Evolutionary conservation across 1,140 invertebrate species (phyloP).

Genomic region (Thereuonema tuberculata): DNA sequence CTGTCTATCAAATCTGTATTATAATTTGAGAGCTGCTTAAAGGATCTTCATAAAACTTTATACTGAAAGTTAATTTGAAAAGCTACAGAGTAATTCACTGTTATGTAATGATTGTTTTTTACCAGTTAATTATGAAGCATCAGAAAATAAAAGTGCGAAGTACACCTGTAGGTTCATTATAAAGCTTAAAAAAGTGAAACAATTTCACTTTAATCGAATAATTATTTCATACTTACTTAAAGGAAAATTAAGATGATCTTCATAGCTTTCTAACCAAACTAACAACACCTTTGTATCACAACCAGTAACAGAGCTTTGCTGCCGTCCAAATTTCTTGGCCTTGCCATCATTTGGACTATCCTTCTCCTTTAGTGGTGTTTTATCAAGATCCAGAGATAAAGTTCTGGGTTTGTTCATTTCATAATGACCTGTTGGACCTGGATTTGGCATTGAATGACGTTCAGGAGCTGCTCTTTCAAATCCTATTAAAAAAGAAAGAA

Average conservation of each 20-base stretch:
- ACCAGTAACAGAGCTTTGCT: slow-evolving; percentile 18
- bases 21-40: no score
- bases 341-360: slow-evolving; percentile 20
- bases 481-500: background rate
- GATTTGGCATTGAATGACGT: background rate
- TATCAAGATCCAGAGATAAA: slow-evolving; percentile 24
- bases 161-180: no score
- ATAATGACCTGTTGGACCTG: background rate
- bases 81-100: no score
- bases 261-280: slow-evolving; percentile 88
- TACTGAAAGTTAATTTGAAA: no score
- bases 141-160: no score
- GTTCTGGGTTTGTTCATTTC: slow-evolving; percentile 26
- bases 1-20: no score
- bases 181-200: no score
- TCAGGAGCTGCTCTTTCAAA: slow-evolving; percentile 8
- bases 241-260: slow-evolving; percentile 81
- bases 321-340: slow-evolving; percentile 22
- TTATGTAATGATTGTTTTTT: no score
- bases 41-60: no score
- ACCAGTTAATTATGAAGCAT: no score
- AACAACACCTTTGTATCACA: slow-evolving; percentile 63
- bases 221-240: background rate
- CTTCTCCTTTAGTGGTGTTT: slow-evolving; percentile 14
- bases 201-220: no score